phyloP scores from a whole-genome alignment of 1,140 invertebrate genomes.

The Papilio polyxenes region DNA sequence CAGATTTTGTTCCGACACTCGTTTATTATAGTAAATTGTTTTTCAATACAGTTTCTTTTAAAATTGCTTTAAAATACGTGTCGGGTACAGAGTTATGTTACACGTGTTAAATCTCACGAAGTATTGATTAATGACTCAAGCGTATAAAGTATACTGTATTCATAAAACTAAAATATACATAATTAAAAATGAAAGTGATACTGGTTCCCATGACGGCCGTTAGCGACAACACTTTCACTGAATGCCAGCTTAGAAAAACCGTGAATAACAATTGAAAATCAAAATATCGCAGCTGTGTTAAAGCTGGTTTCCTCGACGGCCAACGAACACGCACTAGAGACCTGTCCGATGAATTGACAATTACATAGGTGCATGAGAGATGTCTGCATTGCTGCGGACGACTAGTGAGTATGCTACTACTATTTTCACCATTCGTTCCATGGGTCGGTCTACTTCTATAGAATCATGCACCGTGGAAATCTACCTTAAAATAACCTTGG shows the following conservation, averaged over 20 bases:
- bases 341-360: too few species aligned
- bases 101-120: not conserved
- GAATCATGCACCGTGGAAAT: not conserved
- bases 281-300: not conserved
- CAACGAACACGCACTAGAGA: not conserved
- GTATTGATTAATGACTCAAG: not conserved
- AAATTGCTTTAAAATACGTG: not conserved
- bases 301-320: not conserved
- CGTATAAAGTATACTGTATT: not conserved
- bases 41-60: too few species aligned
- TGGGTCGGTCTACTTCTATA: not conserved
- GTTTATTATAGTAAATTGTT: too few species aligned
- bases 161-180: conserved; percentile 15
- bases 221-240: not conserved
- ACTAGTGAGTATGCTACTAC: too few species aligned
- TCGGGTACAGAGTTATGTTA: not conserved
- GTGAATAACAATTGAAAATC: not conserved
- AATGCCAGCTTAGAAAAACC: not conserved
- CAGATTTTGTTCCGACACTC: too few species aligned
- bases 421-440: too few species aligned
- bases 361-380: too few species aligned
- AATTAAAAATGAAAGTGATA: conserved; percentile 18
- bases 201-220: not conserved
- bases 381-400: too few species aligned
- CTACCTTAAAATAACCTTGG: not conserved